Evolutionary conservation across 2,113 vertebrate genomes (phyloP), one percentile per base, ranked within the genome.

Genomic region (Rana temporaria): DNA sequence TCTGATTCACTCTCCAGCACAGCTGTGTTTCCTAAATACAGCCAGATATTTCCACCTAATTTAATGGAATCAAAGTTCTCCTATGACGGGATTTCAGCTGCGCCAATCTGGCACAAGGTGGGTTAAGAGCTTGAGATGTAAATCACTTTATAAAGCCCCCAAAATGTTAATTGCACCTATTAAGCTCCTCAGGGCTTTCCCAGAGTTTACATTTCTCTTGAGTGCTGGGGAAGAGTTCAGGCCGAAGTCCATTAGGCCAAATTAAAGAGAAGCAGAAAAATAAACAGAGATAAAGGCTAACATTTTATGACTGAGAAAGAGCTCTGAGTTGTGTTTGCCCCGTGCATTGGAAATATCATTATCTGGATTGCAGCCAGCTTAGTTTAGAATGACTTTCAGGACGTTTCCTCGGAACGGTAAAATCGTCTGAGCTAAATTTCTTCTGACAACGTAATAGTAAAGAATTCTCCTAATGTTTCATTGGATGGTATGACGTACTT

Each of bases 201-300:
- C 80, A 57, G 48, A 74, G 80, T 82, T 82, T 82, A 82, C 60
- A 82, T 82, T 82, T 65, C 80, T 82, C 70, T 56, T 74, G 80
- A 82, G 80, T 74, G 80, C 80, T 56, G 71, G 70, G 52, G 70
- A 82, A 65, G 57, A 57, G 69, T 73, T 82, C 59, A 72, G 68
- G 42, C 79, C 71, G 68, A 67, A 82, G 70, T 74, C 80, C 80
- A 82, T 82, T 82, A 82, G 69, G 70, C 70, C 76, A 73, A 82
- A 82, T 82, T 82, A 82, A 74, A 82, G 70, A 82, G 80, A 66
- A 74, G 66, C 60, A 74, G 70, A 65, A 74, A 82, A 74, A 82
- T 82, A 82, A 82, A 82, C 80, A 82, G 60, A 82, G 80, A 82
- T 82, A 82, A 82, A 73, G 57, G 60, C 79, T 38, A 57, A 69